A percentile compares a stretch with the other conserved stretches of the same genome.
These are phyloP conservation scores for Ceratoteleas bidentatus DNA, from an alignment of 1,140 invertebrate species.

Conservation along the genomic window DNA sequence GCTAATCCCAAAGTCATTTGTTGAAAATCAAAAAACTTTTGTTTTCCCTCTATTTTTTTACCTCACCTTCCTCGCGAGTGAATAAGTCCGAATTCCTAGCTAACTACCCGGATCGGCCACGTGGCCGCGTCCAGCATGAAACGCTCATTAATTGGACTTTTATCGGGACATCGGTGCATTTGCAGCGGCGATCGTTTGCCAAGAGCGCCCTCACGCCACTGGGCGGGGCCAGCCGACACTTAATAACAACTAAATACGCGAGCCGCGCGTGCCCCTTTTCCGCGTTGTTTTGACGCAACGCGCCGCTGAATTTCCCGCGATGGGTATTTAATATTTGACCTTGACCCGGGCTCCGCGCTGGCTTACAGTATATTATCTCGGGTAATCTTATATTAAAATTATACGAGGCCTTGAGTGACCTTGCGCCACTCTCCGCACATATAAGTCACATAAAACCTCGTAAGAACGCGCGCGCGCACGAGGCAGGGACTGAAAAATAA, in stretches of 20 bases:
- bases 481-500: too few species aligned
- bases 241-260: constrained; percentile 34
- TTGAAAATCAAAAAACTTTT: too few species aligned
- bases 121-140: too few species aligned
- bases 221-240: constrained; percentile 33
- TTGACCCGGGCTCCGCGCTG: constrained; percentile 27
- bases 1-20: too few species aligned
- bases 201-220: constrained; percentile 34
- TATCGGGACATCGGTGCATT: constrained; percentile 19
- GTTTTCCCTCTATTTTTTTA: too few species aligned
- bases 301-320: constrained; percentile 33
- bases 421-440: constrained; percentile 28
- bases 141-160: constrained; percentile 20
- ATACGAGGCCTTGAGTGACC: constrained; percentile 43
- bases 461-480: neutral
- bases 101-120: too few species aligned
- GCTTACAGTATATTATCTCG: constrained; percentile 46
- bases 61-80: too few species aligned
- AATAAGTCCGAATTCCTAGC: too few species aligned
- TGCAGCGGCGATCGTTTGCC: constrained; percentile 12
- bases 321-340: constrained; percentile 45
- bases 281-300: constrained; percentile 3
- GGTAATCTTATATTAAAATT: constrained; percentile 53
- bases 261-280: constrained; percentile 30
- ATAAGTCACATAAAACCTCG: constrained; percentile 47